Evolutionary conservation across 2,888 invertebrate species (phyloP).

Genomic region (Netelia virgata): DNA sequence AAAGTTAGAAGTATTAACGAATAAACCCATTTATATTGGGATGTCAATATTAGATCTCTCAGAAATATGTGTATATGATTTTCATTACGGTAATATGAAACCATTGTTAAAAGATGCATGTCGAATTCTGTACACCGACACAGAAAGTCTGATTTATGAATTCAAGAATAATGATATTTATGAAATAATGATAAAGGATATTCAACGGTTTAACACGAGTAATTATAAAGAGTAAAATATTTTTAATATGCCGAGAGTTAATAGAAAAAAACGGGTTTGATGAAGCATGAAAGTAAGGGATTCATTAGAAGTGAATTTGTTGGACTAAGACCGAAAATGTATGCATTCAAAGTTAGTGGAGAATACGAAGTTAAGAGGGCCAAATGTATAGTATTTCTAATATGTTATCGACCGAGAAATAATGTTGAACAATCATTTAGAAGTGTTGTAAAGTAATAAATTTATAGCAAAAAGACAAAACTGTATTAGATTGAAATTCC

Average conservation of each 20-base stretch:
- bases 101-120: conserved; percentile 52
- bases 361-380: not conserved
- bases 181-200: conserved; percentile 64
- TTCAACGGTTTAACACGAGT: conserved; percentile 76
- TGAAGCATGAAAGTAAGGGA: conserved; percentile 33
- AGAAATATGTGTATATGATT: not conserved
- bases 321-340: conserved; percentile 32
- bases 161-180: conserved; percentile 80
- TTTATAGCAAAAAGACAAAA: not conserved
- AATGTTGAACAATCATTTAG: not conserved
- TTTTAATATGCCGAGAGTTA: conserved; percentile 11
- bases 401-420: not conserved
- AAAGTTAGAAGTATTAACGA: not conserved
- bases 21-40: conserved; percentile 8
- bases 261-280: conserved; percentile 27
- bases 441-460: not conserved
- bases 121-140: conserved; percentile 70
- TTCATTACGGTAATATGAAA: conserved; percentile 35
- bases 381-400: not conserved
- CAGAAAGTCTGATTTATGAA: conserved; percentile 71
- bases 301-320: conserved; percentile 17
- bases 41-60: not conserved
- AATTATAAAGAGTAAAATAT: conserved; percentile 5
- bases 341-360: not conserved
- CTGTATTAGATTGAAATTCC: not conserved